Evolutionary conservation across 2,888 invertebrate genomes (phyloP), one percentile per base, ranked within the genome.

Genomic region (Epsilonema sp.): DNA sequence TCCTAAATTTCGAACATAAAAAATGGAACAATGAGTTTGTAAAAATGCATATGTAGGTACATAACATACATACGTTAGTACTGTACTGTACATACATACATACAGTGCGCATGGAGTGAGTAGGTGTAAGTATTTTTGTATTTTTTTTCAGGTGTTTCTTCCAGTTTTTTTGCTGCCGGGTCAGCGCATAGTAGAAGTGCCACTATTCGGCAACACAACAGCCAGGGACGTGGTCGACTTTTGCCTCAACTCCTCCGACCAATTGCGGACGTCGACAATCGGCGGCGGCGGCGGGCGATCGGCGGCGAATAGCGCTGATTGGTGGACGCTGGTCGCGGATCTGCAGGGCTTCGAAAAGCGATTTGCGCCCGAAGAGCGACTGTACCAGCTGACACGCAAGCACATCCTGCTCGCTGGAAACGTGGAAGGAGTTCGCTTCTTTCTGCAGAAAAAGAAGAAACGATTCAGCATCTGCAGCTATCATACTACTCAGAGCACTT

Each of bases 391-490:
- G 16, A 26, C 38, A n/a, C 19, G 40, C 3, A 39, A 40, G 23
- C 46, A 46, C 40, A 8, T 46, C 3, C 40, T 46, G 3, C 23
- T 46, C 2, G 46, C 40, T 16, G 46, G 36, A n/a, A 46, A 46
- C 19, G 24, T 22, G 2, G 38, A 45, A 19, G 46, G 46, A 13
- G 46, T 46, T 11, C 37, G 45, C 19, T 45, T 45, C 22, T 45
- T 22, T 26, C 26, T 45, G 26, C 11, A 37, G 4, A 31, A 37
- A 16, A 20, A 36, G 23, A 45, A 45, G 38, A 45, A 45, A 38
- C 45, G 45, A 2, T n/a, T 23, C 24, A 45, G 45, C 26, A 3
- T 45, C 19, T 45, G 45, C 38, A 38, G 38, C 16, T 31, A n/a
- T n/a, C n/a, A n/a, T n/a, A n/a, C n/a, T n/a, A n/a, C n/a, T n/a